A percentile compares a stretch with the other conserved stretches of the same genome.
These are phyloP conservation scores for Anadara kagoshimensis DNA, from an alignment of 1,140 invertebrate genomes.

Conservation along the genomic window DNA sequence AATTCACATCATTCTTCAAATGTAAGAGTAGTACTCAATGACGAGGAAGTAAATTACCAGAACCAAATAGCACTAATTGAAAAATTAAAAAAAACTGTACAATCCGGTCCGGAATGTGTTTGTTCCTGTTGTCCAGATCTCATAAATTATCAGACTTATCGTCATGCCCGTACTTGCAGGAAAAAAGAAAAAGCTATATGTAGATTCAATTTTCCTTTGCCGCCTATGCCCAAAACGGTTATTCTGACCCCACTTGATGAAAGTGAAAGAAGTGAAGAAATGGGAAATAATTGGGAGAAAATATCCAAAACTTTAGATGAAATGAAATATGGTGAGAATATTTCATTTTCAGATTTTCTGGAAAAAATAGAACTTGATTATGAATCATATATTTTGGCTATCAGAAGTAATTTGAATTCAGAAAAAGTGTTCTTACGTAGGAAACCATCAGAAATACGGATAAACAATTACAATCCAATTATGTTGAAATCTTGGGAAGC, in stretches of 20 bases:
- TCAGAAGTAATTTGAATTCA: neutral
- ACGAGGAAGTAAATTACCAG: too few species aligned
- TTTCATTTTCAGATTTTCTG: slow-evolving; percentile 29
- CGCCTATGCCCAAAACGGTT: neutral
- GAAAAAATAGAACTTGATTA: neutral
- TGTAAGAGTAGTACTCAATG: too few species aligned
- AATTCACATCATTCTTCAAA: too few species aligned
- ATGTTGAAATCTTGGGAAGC: slow-evolving; percentile 16
- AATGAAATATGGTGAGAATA: slow-evolving; percentile 13
- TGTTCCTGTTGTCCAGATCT: neutral
- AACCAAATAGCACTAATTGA: too few species aligned
- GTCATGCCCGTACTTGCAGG: slow-evolving; percentile 21
- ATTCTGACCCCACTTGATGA: neutral
- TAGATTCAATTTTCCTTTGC: slow-evolving; percentile 4
- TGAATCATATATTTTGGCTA: neutral
- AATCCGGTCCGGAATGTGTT: neutral
- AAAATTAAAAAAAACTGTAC: too few species aligned
- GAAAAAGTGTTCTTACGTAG: slow-evolving; percentile 18
- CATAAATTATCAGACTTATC: slow-evolving; percentile 14
- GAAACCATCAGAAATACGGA: too few species aligned
- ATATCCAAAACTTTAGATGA: neutral
- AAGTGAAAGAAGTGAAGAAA: slow-evolving; percentile 4
- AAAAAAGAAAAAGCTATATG: slow-evolving; percentile 9
- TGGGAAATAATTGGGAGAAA: slow-evolving; percentile 3
- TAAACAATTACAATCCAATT: slow-evolving; percentile 6